Evolutionary conservation across 2,888 invertebrate genomes (phyloP).

Genomic region (Thecocarcelia acutangulata): DNA sequence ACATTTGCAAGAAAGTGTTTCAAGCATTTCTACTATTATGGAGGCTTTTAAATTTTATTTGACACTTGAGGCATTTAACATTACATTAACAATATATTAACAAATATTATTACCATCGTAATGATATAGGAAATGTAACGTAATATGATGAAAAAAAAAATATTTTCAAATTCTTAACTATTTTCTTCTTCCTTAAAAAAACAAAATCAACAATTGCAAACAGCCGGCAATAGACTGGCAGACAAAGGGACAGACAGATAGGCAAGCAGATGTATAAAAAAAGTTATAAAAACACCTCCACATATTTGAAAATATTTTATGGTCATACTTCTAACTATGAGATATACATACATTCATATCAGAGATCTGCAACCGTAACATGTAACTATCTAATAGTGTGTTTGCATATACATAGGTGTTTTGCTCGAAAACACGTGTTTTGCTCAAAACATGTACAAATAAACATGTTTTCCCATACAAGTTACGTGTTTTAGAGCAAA

Average conservation of each 20-base stretch:
- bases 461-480: too few species aligned
- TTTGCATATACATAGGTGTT: too few species aligned
- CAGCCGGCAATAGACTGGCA: conserved; percentile 16
- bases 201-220: conserved; percentile 17
- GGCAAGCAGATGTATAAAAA: conserved; percentile 7
- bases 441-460: too few species aligned
- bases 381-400: too few species aligned
- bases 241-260: conserved; percentile 39
- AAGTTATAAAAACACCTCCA: conserved; percentile 52
- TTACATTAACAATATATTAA: conserved; percentile 69
- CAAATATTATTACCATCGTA: conserved; percentile 68
- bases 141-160: conserved; percentile 46
- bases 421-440: too few species aligned
- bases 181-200: conserved; percentile 23
- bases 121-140: conserved; percentile 63
- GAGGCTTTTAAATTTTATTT: conserved; percentile 64
- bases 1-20: conserved; percentile 22
- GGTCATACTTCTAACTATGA: conserved; percentile 56
- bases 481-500: too few species aligned
- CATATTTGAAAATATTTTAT: conserved; percentile 61
- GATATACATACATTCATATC: not conserved
- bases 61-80: conserved; percentile 68
- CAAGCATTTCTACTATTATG: conserved; percentile 42
- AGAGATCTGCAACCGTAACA: too few species aligned
- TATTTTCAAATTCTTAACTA: conserved; percentile 21